Conservation (phyloP, 2,888 invertebrate genomes). For the Lasioglossum marginatum region DNA sequence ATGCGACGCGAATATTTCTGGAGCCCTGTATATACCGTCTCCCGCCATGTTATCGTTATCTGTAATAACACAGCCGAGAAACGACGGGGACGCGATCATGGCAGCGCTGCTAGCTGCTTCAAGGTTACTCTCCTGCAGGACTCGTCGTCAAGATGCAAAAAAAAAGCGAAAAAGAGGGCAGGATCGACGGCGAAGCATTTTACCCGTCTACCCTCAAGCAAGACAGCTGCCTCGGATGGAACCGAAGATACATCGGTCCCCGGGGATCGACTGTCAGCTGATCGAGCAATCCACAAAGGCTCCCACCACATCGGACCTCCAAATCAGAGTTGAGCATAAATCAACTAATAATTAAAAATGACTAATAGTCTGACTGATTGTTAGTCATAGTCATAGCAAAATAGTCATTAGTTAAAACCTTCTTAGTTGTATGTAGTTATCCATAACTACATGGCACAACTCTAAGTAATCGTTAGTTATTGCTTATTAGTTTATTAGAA, state of each 20-base stretch:
- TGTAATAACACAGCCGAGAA: conserved; percentile 14
- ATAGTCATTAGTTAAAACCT: no score
- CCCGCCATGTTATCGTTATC: conserved; percentile 29
- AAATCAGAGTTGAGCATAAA: no score
- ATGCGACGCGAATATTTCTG: conserved; percentile 11
- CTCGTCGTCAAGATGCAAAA: conserved; percentile 6
- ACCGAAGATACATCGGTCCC: neutral
- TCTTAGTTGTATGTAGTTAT: no score
- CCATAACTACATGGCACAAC: no score
- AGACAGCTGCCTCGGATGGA: neutral
- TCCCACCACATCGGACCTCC: neutral
- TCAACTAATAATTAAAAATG: no score
- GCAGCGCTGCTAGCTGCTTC: neutral
- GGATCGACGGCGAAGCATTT: neutral
- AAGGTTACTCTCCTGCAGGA: conserved; percentile 16
- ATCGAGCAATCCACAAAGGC: neutral
- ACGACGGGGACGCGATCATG: neutral
- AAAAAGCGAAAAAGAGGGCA: neutral
- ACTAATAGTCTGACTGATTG: no score
- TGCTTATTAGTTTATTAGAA: no score
- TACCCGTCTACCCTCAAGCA: neutral
- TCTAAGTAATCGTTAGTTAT: no score
- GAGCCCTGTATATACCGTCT: neutral
- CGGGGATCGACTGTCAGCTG: neutral
- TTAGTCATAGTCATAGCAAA: no score